These are phyloP conservation scores for Dicaeum eximium DNA, from an alignment of 2,113 vertebrate genomes.

Conservation along the genomic window DNA sequence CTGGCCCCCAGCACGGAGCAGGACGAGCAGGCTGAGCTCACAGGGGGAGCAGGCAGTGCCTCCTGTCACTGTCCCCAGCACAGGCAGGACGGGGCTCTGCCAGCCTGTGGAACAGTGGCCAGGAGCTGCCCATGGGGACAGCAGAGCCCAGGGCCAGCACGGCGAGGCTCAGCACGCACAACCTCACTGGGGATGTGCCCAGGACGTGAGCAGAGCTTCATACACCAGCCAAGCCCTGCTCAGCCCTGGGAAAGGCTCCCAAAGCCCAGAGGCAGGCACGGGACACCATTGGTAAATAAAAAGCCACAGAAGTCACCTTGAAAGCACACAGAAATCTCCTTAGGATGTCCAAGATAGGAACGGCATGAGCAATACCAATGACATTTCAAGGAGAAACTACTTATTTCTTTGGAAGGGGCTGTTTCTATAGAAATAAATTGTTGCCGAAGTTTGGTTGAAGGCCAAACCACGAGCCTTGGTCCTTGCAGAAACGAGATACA, in stretches of 20 bases:
- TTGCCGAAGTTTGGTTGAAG: background rate
- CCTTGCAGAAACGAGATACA: background rate
- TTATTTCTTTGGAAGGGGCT: background rate
- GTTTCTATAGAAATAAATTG: background rate
- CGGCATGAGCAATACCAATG: background rate
- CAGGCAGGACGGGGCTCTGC: rapidly evolving
- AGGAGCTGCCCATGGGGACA: background rate
- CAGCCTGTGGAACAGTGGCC: background rate
- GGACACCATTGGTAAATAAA: background rate
- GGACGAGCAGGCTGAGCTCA: background rate
- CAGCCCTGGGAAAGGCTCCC: background rate
- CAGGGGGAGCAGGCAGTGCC: rapidly evolving
- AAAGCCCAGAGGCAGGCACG: background rate
- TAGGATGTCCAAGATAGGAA: background rate
- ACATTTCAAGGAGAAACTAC: conserved; percentile 51
- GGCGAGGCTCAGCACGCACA: rapidly evolving
- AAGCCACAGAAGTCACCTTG: background rate
- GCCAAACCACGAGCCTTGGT: background rate
- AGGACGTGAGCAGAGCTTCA: rapidly evolving
- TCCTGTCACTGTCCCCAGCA: rapidly evolving
- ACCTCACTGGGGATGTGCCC: background rate
- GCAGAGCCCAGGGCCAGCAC: background rate
- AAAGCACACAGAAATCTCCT: background rate
- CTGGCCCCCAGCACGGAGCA: rapidly evolving
- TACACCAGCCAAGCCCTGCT: background rate